Evolutionary conservation across 92 coral and sea anemone species (phyloP), one percentile per base, ranked within the genome.

Genomic region (Heteractis magnifica): DNA sequence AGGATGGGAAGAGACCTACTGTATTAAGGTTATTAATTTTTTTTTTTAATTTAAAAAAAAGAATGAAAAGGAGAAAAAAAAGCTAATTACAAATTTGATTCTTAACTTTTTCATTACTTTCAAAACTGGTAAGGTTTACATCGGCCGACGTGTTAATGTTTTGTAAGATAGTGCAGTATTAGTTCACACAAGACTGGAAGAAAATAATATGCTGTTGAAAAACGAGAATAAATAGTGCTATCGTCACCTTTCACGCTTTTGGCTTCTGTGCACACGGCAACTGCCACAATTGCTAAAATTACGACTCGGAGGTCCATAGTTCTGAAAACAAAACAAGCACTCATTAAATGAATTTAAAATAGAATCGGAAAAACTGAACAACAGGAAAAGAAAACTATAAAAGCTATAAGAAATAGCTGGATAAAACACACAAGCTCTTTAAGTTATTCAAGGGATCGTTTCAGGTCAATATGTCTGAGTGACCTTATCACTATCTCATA

Each of bases 241-340:
- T 56, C 62, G 10, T 9, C 16, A 84, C 81, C 81, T 76, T 76
- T 76, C 10, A 84, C 76, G 62, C 76, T 90, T 78, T 90, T 90
- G 82, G 94, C 94, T 53, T 90, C 94, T 82, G 89, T 89, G 75
- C 86, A 79, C 79, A 88, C 84, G 81, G 94, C 94, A 48, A 90
- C 91, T 23, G 89, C 87, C 82, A 90, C 88, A 81, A 88, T 64
- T 48, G 84, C 87, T 48, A 90, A 77, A 72, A 90, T 74, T 34
- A 90, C 80, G 59, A 90, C 83, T 77, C 94, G 94, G 91, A 88
- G 81, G 82, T 90, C 87, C 94, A 90, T 90, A 86, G 51, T 90
- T 86, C 89, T 86, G 83, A 59, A 52, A 62, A 62, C 51, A 65
- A 16, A 41, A 82, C 52, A 72, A 18, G 14, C 49, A 58, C 34